Conservation (phyloP, 2,888 invertebrate genomes). For the Bursaphelenchus okinawaensis region DNA sequence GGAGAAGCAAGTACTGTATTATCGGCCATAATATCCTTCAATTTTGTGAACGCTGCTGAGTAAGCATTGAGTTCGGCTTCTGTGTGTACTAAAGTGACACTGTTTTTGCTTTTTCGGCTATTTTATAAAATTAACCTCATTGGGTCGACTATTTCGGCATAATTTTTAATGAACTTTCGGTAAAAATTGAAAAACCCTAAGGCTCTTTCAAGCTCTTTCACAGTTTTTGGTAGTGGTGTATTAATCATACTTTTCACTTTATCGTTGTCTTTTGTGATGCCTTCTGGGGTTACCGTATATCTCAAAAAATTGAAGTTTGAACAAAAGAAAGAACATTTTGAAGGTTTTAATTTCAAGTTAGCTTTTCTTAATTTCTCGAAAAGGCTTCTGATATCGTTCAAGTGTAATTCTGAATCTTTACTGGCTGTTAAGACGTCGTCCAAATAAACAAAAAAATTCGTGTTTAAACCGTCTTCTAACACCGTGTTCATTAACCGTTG, state of each 20-base stretch:
- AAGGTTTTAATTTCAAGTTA: slow-evolving; percentile 1
- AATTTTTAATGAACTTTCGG: slow-evolving; percentile 5
- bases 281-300: not conserved
- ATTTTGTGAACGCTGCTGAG: not conserved
- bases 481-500: not conserved
- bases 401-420: slow-evolving; percentile 4
- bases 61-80: not conserved
- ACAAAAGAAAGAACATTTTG: slow-evolving; percentile 2
- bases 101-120: not conserved
- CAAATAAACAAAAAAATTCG: not conserved
- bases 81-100: not conserved
- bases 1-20: not conserved
- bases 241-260: not conserved
- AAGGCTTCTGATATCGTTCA: not conserved
- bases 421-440: not conserved
- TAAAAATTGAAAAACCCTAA: slow-evolving; percentile 7
- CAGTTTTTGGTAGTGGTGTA: not conserved
- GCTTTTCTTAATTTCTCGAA: not conserved
- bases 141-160: not conserved
- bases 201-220: slow-evolving; percentile 4
- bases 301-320: not conserved
- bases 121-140: not conserved
- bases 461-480: not conserved
- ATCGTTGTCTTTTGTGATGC: not conserved
- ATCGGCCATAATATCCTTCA: not conserved